These are phyloP conservation scores for Tiliacea aurago DNA, from an alignment of 2,888 invertebrate genomes.

Conservation along the genomic window DNA sequence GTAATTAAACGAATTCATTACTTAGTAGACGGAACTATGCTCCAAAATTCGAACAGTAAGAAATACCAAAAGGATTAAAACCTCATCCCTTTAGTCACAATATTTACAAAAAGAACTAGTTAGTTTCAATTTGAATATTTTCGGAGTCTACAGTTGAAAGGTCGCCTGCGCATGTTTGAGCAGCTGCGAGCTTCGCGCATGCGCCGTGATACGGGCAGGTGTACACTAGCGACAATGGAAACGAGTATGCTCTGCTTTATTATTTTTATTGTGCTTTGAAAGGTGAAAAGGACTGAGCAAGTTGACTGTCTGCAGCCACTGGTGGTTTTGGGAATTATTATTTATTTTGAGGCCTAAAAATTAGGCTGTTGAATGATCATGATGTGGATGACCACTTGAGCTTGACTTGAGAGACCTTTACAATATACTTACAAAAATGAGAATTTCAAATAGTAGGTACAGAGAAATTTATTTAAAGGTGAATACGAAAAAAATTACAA, in stretches of 20 bases:
- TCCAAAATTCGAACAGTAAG: not conserved
- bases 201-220: constrained; percentile 83
- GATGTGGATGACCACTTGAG: not conserved
- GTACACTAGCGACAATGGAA: constrained; percentile 64
- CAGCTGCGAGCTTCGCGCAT: constrained; percentile 77
- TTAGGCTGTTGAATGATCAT: not conserved
- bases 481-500: too few species aligned
- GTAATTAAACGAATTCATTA: too few species aligned
- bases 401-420: not conserved
- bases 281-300: constrained; percentile 31
- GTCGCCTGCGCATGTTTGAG: constrained; percentile 68
- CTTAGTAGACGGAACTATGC: too few species aligned
- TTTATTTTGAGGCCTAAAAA: not conserved
- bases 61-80: constrained; percentile 27
- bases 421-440: not conserved
- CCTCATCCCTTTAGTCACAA: not conserved
- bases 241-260: constrained; percentile 71
- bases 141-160: constrained; percentile 73
- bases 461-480: too few species aligned
- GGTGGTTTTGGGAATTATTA: constrained; percentile 13
- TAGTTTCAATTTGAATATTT: constrained; percentile 55
- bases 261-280: constrained; percentile 42
- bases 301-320: constrained; percentile 31
- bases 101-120: constrained; percentile 61
- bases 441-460: not conserved